Percentiles rank a stretch among this genome's conserved stretches.
Conservation (phyloP, 2,113 vertebrate genomes). For the Anhinga rufa region DNA sequence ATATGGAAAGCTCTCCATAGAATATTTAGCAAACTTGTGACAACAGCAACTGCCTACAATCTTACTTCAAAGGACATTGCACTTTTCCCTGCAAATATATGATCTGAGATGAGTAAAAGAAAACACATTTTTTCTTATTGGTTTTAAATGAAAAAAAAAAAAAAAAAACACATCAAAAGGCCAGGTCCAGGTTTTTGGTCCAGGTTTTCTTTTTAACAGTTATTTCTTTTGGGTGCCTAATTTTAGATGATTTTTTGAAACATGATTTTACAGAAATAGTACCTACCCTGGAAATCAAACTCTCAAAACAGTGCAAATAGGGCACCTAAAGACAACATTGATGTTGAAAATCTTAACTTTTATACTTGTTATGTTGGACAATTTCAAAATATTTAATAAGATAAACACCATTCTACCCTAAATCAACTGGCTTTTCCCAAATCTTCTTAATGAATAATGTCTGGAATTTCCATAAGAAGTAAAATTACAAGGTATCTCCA, state of each 20-base stretch:
- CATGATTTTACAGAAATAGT: background rate
- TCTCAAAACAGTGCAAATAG: background rate
- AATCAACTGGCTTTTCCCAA: background rate
- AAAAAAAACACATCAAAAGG: background rate
- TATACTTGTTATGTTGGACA: background rate
- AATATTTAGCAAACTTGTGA: background rate
- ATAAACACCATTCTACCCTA: background rate
- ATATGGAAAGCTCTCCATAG: background rate
- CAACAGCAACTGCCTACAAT: background rate
- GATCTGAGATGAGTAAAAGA: background rate
- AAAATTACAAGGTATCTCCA: background rate
- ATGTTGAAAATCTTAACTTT: background rate
- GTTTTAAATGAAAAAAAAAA: background rate
- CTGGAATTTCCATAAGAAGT: background rate
- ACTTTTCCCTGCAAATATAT: background rate
- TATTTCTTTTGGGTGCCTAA: background rate
- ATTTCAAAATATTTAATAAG: background rate
- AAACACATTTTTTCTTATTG: background rate
- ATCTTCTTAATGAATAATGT: background rate
- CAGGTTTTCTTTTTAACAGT: background rate
- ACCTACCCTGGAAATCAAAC: background rate
- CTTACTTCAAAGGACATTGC: background rate
- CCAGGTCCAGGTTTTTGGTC: background rate
- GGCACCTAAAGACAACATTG: rapidly evolving
- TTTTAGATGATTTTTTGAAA: background rate